These are phyloP conservation scores for Toxostoma redivivum DNA, from an alignment of 2,113 vertebrate species.

Conservation along the genomic window DNA sequence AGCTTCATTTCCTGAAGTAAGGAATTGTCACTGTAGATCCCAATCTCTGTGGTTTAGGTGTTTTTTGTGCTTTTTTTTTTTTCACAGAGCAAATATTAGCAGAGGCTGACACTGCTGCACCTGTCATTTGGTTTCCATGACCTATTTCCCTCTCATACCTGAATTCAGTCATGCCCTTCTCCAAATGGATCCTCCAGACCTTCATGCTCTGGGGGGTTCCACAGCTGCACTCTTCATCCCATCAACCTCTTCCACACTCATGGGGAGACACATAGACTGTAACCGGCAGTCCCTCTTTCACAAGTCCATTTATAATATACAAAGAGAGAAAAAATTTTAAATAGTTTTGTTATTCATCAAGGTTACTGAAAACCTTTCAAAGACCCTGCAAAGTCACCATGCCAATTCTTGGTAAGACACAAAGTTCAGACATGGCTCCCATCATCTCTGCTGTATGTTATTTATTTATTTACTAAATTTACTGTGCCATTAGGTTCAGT, in stretches of 20 bases:
- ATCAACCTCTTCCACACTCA: background rate
- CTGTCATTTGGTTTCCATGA: background rate
- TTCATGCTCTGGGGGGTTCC: background rate
- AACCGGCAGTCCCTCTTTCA: background rate
- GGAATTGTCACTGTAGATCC: background rate
- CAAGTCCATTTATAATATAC: background rate
- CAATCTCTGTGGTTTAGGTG: background rate
- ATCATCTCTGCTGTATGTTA: background rate
- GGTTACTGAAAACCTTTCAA: background rate
- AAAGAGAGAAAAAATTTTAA: background rate
- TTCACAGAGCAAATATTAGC: background rate
- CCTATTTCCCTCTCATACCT: background rate
- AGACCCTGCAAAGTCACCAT: background rate
- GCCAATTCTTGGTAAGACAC: background rate
- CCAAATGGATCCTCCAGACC: background rate
- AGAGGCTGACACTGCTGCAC: background rate
- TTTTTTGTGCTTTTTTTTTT: background rate
- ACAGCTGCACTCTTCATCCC: background rate
- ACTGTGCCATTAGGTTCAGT: background rate
- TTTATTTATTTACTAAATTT: background rate
- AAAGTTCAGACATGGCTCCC: background rate
- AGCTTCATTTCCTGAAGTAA: constrained; percentile 48
- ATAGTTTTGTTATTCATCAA: background rate
- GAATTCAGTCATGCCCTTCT: background rate
- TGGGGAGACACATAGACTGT: background rate